Evolutionary conservation across 2,113 vertebrate species (phyloP).

Genomic region (Macrotis lagotis): DNA sequence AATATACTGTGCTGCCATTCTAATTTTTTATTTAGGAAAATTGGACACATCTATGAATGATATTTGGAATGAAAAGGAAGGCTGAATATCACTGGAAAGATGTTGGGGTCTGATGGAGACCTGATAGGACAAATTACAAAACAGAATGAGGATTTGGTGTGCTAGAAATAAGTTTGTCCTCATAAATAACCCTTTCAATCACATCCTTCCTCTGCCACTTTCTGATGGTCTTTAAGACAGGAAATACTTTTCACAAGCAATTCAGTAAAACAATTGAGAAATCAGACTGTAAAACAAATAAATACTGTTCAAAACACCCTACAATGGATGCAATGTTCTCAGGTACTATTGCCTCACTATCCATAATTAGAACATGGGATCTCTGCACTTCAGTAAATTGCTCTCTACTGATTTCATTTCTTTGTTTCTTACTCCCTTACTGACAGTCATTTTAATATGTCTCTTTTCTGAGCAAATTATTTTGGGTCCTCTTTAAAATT

Average conservation of each 20-base stretch:
- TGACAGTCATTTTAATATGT: conserved; percentile 76
- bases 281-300: conserved; percentile 37
- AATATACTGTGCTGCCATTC: neutral
- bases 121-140: neutral
- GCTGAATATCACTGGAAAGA: neutral
- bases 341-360: conserved; percentile 59
- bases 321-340: conserved; percentile 67
- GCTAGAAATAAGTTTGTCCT: conserved; percentile 13
- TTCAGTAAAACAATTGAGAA: conserved; percentile 48
- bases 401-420: conserved; percentile 68
- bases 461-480: conserved; percentile 76
- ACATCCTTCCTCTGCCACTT: conserved; percentile 10
- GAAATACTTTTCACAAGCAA: conserved; percentile 42
- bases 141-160: neutral
- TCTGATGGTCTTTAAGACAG: conserved; percentile 47
- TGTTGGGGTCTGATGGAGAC: neutral
- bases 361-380: conserved; percentile 62
- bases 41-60: neutral
- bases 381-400: conserved; percentile 54
- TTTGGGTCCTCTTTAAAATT: conserved; percentile 76
- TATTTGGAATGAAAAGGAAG: neutral
- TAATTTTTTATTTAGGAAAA: neutral
- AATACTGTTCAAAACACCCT: conserved; percentile 37
- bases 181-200: conserved; percentile 52
- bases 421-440: conserved; percentile 75